Conservation (phyloP, 2,113 vertebrate genomes). For the Clarias gariepinus region DNA sequence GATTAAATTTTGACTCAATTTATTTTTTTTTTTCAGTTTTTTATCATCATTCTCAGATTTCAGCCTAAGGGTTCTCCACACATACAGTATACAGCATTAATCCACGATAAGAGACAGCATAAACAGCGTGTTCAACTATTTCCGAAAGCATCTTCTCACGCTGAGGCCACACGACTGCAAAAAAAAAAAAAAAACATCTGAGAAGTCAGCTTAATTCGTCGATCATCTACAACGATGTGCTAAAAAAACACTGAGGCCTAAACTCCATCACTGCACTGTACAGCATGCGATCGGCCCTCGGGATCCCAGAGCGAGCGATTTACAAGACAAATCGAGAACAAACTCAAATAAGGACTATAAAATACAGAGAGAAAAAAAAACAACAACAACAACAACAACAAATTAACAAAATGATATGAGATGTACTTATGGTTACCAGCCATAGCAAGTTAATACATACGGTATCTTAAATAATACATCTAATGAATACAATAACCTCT, state of each 20-base stretch:
- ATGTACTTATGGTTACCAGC: conserved; percentile 95
- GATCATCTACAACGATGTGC: background rate
- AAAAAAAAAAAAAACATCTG: background rate
- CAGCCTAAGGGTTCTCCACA: too few species aligned
- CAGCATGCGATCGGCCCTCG: background rate
- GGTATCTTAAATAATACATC: conserved; percentile 93
- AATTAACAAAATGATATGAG: conserved; percentile 72
- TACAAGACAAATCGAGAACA: conserved; percentile 40
- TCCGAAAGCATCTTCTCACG: background rate
- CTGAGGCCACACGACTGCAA: background rate
- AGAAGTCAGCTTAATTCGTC: background rate
- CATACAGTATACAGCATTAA: too few species aligned
- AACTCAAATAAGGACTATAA: conserved; percentile 50
- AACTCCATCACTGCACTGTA: conserved; percentile 13
- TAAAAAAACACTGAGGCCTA: background rate
- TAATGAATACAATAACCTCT: conserved; percentile 79
- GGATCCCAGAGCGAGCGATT: conserved; percentile 5
- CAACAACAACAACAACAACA: conserved; percentile 58
- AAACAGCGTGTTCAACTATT: background rate
- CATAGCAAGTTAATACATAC: conserved; percentile 92
- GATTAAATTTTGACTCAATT: too few species aligned
- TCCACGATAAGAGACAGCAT: background rate
- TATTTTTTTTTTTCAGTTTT: too few species aligned
- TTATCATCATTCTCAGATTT: too few species aligned
- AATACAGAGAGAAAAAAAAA: conserved; percentile 59